Evolutionary conservation across 2,888 invertebrate species (phyloP), one percentile per base, ranked within the genome.

Genomic region (Neuroscelio doddi): DNA sequence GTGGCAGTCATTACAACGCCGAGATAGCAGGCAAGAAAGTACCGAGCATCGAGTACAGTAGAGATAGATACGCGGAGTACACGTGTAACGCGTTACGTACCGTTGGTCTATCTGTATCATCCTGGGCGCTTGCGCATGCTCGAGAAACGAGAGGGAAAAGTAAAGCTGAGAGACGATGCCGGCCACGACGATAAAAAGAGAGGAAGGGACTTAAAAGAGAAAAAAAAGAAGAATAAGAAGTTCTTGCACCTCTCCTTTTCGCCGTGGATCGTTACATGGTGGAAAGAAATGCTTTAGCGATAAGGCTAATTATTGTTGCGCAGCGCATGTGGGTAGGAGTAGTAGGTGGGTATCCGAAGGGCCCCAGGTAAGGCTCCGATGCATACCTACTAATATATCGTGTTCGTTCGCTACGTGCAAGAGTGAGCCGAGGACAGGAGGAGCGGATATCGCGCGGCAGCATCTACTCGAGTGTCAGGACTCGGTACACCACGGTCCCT

Each of bases 391-490:
- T 69, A 73, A 76, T 75, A 70, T 74, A 73, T 75, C 64, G 70
- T 68, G 64, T 65, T 58, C 64, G 64, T 62, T 64, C 30, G 15
- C 41, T 45, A 49, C 53, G 61, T 53, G 61, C 44, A 45, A 41
- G 69, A 52, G 61, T 52, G 59, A 58, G 55, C 41, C 68, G 69
- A 70, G 68, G 71, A 73, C 73, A 74, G 73, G 68, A 67, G 71
- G 69, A 69, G 46, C 64, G 68, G 78, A 79, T 83, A 82, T 82
- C 81, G 75, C 68, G 71, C 71, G 68, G 74, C 73, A 76, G 68
- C 75, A 83, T 82, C 83, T 81, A 44, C 65, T 71, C 72, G 77
- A 76, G 75, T 79, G 81, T 78, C 80, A 76, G 78, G 63, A 53
- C 70, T 72, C 75, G 62, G 63, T 79, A 75, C 73, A 70, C 73